Conservation (phyloP, 1,140 invertebrate species). For the Branchinecta lindahli region DNA sequence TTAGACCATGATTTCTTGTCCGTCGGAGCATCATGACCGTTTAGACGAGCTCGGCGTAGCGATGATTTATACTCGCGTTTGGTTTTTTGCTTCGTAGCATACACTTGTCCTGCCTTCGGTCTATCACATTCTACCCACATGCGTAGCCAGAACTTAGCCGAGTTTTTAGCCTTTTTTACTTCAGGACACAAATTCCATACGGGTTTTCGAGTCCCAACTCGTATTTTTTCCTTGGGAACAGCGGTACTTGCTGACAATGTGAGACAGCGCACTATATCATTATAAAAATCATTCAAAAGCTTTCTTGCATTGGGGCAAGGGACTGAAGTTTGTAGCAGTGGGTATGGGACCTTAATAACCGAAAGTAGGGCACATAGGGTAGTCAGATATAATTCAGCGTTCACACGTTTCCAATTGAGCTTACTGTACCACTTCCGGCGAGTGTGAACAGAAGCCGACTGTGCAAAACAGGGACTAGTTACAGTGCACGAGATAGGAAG, state of each 20-base stretch:
- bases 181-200: conserved; percentile 8
- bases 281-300: conserved; percentile 5
- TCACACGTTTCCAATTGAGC: conserved; percentile 2
- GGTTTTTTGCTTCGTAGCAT: conserved; percentile 5
- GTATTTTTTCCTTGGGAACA: neutral
- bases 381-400: conserved; percentile 1
- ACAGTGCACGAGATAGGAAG: neutral
- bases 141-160: conserved; percentile 3
- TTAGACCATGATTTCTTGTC: conserved; percentile 1
- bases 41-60: neutral
- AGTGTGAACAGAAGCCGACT: too few relatives aligned
- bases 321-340: neutral
- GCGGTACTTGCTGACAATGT: neutral
- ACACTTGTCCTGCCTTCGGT: neutral
- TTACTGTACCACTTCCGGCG: too few relatives aligned
- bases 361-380: conserved; percentile 1
- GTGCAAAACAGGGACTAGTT: too few relatives aligned
- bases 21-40: conserved; percentile 3
- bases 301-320: conserved; percentile 5
- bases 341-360: neutral
- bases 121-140: conserved; percentile 1
- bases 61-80: conserved; percentile 1
- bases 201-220: conserved; percentile 3
- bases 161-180: neutral
- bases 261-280: conserved; percentile 4